Evolutionary conservation across 2,113 vertebrate genomes (phyloP).

Genomic region (Aplodontia rufa): DNA sequence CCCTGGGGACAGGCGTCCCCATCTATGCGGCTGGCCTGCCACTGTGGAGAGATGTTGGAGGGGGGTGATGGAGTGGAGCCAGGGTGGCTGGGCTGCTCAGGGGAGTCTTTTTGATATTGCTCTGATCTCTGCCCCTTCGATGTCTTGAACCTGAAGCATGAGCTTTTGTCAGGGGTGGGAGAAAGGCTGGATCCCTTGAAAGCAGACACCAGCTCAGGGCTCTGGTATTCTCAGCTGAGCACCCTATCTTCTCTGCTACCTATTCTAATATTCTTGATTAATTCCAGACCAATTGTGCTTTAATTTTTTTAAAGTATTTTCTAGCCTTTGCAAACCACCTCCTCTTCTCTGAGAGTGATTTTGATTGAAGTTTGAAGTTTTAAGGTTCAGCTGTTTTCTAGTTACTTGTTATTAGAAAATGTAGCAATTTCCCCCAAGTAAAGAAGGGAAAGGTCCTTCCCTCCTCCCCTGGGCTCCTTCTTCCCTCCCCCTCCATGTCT

Average conservation of each 20-base stretch:
- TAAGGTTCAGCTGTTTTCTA: slow-evolving; percentile 75
- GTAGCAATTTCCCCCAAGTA: slow-evolving; percentile 42
- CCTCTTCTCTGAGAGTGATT: slow-evolving; percentile 54
- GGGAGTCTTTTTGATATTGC: neutral
- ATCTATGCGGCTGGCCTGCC: neutral
- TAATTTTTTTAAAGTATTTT: neutral
- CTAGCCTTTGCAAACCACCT: slow-evolving; percentile 47
- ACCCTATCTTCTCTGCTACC: neutral
- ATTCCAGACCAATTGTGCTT: slow-evolving; percentile 45
- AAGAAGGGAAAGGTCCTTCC: slow-evolving; percentile 22
- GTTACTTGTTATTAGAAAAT: slow-evolving; percentile 73
- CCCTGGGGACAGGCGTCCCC: neutral
- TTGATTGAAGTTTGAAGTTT: slow-evolving; percentile 75
- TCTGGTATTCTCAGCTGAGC: neutral
- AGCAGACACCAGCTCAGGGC: neutral
- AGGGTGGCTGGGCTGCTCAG: neutral
- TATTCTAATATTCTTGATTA: slow-evolving; percentile 55
- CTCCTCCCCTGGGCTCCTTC: neutral
- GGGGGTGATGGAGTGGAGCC: too few species aligned
- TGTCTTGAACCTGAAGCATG: neutral
- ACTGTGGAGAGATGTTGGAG: neutral
- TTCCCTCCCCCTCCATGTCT: neutral
- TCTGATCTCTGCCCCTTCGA: neutral
- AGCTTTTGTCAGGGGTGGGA: neutral
- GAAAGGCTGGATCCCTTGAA: neutral